These are phyloP conservation scores for Potamarius usumacintae DNA, from an alignment of 2,113 vertebrate genomes.

Conservation along the genomic window DNA sequence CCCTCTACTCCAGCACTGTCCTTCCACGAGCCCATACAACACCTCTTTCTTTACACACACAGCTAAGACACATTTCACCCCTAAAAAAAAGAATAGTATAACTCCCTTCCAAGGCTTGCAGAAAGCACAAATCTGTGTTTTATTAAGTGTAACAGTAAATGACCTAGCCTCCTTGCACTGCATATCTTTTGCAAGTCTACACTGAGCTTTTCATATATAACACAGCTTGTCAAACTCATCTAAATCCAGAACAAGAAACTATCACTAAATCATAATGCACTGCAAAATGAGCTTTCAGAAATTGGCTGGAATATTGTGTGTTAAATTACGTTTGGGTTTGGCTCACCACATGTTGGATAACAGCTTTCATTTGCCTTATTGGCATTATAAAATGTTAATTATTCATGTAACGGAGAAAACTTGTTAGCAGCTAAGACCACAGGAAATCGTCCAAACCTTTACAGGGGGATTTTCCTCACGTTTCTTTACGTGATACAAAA, in stretches of 20 bases:
- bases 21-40: neutral
- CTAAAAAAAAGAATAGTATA: neutral
- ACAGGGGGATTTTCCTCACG: constrained; percentile 2
- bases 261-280: constrained; percentile 51
- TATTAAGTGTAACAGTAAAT: neutral
- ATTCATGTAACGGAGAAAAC: constrained; percentile 33
- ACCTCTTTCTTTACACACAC: neutral
- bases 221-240: constrained; percentile 37
- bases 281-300: constrained; percentile 50
- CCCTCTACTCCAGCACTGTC: constrained; percentile 20
- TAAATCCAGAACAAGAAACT: constrained; percentile 26
- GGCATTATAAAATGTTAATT: constrained; percentile 30
- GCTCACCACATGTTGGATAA: constrained; percentile 12
- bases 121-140: neutral
- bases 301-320: constrained; percentile 41
- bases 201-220: constrained; percentile 1
- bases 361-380: constrained; percentile 21
- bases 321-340: constrained; percentile 25
- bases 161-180: neutral
- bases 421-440: neutral
- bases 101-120: constrained; percentile 20
- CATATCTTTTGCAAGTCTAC: constrained; percentile 15
- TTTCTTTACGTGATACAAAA: neutral
- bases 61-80: neutral
- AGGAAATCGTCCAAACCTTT: constrained; percentile 22